Evolutionary conservation across 1,140 invertebrate genomes (phyloP).

Genomic region (Hormaphis cornu): DNA sequence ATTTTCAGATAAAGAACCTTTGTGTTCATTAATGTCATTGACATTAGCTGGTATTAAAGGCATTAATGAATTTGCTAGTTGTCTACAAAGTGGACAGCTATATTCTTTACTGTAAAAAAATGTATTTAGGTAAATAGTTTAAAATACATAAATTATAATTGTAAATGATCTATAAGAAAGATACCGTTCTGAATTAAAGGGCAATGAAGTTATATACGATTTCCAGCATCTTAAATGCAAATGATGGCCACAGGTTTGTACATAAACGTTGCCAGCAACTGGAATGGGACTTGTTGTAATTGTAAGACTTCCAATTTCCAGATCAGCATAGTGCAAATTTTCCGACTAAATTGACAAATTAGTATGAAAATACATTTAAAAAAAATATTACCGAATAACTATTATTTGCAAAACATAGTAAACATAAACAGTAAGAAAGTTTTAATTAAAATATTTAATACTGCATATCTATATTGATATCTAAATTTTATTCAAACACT

Average conservation of each 20-base stretch:
- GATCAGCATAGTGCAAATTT: constrained; percentile 46
- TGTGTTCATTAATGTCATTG: not conserved
- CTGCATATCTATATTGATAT: no score
- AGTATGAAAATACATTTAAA: constrained; percentile 64
- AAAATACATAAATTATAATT: not conserved
- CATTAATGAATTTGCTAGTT: constrained; percentile 84
- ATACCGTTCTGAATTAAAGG: constrained; percentile 51
- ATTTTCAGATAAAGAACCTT: no score
- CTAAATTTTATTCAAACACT: no score
- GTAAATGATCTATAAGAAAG: not conserved
- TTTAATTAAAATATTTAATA: no score
- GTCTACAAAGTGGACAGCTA: constrained; percentile 84
- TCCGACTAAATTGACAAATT: constrained; percentile 74
- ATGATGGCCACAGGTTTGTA: constrained; percentile 94
- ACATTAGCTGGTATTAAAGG: constrained; percentile 51
- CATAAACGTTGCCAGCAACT: constrained; percentile 68
- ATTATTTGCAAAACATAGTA: no score
- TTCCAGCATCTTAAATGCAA: constrained; percentile 86
- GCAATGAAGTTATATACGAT: constrained; percentile 74
- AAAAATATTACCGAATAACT: constrained; percentile 33
- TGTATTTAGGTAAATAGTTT: not conserved
- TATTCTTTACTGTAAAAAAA: constrained; percentile 65
- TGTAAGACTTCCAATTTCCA: not conserved
- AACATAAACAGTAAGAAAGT: no score
- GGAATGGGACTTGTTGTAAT: not conserved